phyloP scores from a whole-genome alignment of 2,113 vertebrate genomes.

The Anguilla rostrata region DNA sequence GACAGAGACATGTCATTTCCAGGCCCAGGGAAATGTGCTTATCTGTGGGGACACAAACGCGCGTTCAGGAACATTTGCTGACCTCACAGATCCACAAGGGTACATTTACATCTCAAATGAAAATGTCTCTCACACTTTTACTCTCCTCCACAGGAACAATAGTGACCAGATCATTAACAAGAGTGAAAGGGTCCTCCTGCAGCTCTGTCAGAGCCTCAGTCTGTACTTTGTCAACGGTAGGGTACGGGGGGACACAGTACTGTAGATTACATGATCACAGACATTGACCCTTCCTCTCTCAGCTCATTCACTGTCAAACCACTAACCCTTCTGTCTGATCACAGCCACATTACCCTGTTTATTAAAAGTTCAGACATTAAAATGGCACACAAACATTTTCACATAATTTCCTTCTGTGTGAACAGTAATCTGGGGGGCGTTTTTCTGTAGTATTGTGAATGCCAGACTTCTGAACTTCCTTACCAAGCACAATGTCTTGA shows the following conservation, averaged over 20 bases:
- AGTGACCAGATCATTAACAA: background rate
- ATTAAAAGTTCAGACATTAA: background rate
- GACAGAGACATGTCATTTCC: background rate
- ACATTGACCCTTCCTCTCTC: too few relatives aligned
- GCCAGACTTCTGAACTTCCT: too few relatives aligned
- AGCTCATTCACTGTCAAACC: too few relatives aligned
- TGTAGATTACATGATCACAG: too few relatives aligned
- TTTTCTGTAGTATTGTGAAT: too few relatives aligned
- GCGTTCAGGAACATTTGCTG: background rate
- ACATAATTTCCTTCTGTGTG: too few relatives aligned
- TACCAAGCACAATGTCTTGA: too few relatives aligned
- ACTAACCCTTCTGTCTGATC: background rate
- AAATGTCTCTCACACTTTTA: background rate
- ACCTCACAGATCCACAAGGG: background rate
- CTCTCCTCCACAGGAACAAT: background rate
- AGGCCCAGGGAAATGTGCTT: background rate
- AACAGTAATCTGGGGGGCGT: too few relatives aligned
- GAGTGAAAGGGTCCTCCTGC: background rate
- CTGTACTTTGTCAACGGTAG: too few relatives aligned
- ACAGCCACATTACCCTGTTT: background rate
- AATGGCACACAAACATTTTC: background rate
- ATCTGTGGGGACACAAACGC: background rate
- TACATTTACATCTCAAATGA: background rate
- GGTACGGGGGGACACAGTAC: too few relatives aligned
- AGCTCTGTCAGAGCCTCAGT: background rate